These are phyloP conservation scores for Brachystomella parvula DNA, from an alignment of 1,140 invertebrate genomes.

Conservation along the genomic window DNA sequence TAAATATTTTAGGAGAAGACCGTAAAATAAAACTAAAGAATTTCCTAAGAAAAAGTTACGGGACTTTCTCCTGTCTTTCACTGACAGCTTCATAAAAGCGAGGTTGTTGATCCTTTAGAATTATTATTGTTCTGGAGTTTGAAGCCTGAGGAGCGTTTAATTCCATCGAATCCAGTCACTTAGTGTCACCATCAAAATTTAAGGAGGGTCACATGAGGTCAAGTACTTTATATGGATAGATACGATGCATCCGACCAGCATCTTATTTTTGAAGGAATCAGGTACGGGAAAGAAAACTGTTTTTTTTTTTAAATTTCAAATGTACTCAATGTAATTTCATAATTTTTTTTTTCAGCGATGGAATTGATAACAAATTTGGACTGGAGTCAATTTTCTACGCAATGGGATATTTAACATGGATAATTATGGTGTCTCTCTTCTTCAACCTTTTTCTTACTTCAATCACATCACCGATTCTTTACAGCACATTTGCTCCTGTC, in stretches of 20 bases:
- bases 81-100: conserved; percentile 31
- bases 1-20: too few relatives aligned
- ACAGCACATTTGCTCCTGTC: conserved; percentile 34
- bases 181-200: too few relatives aligned
- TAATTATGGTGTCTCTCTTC: conserved; percentile 30
- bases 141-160: too few relatives aligned
- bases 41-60: not conserved
- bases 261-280: conserved; percentile 37
- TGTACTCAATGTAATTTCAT: not conserved
- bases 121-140: too few relatives aligned
- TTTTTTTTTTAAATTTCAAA: too few relatives aligned
- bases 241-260: conserved; percentile 23
- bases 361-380: conserved; percentile 38
- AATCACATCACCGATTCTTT: conserved; percentile 36
- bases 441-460: conserved; percentile 37
- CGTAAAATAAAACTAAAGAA: too few relatives aligned
- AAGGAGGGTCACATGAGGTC: too few relatives aligned
- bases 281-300: conserved; percentile 16
- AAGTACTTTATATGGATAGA: too few relatives aligned
- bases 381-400: conserved; percentile 36
- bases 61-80: not conserved
- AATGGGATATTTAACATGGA: conserved; percentile 31
- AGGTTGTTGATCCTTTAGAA: too few relatives aligned
- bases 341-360: conserved; percentile 25
- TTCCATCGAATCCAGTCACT: too few relatives aligned